phyloP scores from a whole-genome alignment of 2,113 vertebrate species.

The Gambusia holbrooki region DNA sequence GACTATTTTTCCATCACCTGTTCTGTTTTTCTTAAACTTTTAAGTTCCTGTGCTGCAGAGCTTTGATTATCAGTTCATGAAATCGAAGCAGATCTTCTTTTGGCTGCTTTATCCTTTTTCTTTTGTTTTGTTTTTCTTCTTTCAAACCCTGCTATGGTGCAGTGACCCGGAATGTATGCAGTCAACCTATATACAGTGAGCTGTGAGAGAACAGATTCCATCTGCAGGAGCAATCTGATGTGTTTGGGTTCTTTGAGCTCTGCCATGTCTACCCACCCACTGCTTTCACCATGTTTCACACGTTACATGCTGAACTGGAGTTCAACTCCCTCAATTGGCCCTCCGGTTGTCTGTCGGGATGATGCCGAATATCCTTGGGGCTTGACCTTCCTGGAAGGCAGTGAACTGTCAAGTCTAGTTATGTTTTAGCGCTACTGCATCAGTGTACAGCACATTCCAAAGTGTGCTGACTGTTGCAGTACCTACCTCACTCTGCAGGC shows the following conservation, averaged over 20 bases:
- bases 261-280: constrained; percentile 41
- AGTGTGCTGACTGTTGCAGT: constrained; percentile 65
- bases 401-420: constrained; percentile 71
- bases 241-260: constrained; percentile 47
- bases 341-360: constrained; percentile 44
- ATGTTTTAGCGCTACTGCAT: constrained; percentile 60
- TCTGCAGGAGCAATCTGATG: constrained; percentile 61
- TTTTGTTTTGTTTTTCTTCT: constrained; percentile 38
- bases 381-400: constrained; percentile 72
- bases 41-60: constrained; percentile 1
- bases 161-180: constrained; percentile 68
- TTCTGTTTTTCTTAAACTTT: background rate
- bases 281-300: constrained; percentile 61
- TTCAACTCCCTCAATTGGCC: constrained; percentile 67
- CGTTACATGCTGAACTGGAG: constrained; percentile 58
- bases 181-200: constrained; percentile 68
- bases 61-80: constrained; percentile 14
- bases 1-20: background rate
- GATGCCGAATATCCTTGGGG: constrained; percentile 62
- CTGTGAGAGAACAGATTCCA: constrained; percentile 69
- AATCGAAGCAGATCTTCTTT: constrained; percentile 13
- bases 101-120: constrained; percentile 41
- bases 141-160: constrained; percentile 52
- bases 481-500: constrained; percentile 53
- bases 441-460: constrained; percentile 52